Base-by-base conservation (phyloP, 1,140 invertebrate species). In the Bombus soroeensis region DNA sequence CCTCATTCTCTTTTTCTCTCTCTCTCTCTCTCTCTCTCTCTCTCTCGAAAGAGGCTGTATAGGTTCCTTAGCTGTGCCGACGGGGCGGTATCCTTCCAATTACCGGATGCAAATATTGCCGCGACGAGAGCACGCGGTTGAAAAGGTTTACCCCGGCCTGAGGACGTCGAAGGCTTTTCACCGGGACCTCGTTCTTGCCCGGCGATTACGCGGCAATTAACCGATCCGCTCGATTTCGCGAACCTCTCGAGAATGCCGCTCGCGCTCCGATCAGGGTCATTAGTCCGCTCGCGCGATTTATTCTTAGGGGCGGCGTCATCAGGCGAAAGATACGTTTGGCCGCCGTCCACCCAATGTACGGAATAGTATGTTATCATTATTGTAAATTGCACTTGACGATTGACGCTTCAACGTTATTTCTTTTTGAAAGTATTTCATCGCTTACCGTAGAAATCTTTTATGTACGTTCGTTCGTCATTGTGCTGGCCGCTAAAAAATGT, bases 31-130 rank as follows among this genome's bases (percentile, higher is more conserved):
- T n/a, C 13, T 71, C 43, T 37, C 81, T 13, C 28, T 43, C 43
- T 18, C 34, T 53, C 18, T 34, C 72, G 64, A 34, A 34, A 62
- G 28, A 62, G 6, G 62, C 39, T 72, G 43, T 37, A 22, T 43
- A n/a, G 34, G 13, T 41, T 62, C 57, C 53, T 59, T 41, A 25
- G 13, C 37, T 25, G 37, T 72, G 39, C 71, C 39, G 37, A 28
- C 25, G 37, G 37, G 39, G 41, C 76, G 64, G 81, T 89, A 89
- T 90, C 86, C 84, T 80, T 89, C 89, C 89, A 90, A 89, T 90
- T 89, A 89, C 85, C 85, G 79, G 83, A 90, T 90, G 89, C 88
- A 90, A 90, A 89, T 90, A 89, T 85, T 68, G 77, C 71, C 73
- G 43, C 64, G 64, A 57, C 78, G 81, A 66, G 37, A n/a, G 72